Percentiles rank a stretch among this genome's conserved stretches.
phyloP scores from a whole-genome alignment of 2,888 invertebrate species.

The Drosophila paramelanica region DNA sequence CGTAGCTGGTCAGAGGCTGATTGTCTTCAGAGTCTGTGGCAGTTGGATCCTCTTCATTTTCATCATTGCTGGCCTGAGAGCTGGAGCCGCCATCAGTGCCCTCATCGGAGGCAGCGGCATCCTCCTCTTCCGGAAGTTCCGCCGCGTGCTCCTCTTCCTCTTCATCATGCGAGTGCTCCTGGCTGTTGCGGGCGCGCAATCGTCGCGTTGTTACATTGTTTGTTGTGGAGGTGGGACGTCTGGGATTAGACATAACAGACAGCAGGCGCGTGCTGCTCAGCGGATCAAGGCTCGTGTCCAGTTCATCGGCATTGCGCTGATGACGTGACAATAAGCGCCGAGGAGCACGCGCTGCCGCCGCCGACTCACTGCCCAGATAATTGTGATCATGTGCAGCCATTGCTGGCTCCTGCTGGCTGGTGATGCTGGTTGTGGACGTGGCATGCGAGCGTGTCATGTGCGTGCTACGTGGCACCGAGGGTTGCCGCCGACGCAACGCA shows the following conservation, averaged over 20 bases:
- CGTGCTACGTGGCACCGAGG: slow-evolving; percentile 54
- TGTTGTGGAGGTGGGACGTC: slow-evolving; percentile 78
- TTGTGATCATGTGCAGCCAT: slow-evolving; percentile 83
- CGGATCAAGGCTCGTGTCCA: slow-evolving; percentile 79
- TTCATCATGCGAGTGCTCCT: slow-evolving; percentile 73
- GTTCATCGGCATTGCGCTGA: slow-evolving; percentile 84
- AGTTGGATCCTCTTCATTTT: slow-evolving; percentile 67
- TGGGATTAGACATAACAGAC: slow-evolving; percentile 68
- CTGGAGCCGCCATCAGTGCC: slow-evolving; percentile 83
- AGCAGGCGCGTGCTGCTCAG: slow-evolving; percentile 68
- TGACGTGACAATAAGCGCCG: slow-evolving; percentile 84
- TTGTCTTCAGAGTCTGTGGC: slow-evolving; percentile 84
- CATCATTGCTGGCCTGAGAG: slow-evolving; percentile 50
- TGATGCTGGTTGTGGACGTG: slow-evolving; percentile 73
- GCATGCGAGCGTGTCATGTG: slow-evolving; percentile 84
- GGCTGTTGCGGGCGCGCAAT: slow-evolving; percentile 78
- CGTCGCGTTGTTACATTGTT: slow-evolving; percentile 61
- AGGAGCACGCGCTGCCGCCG: slow-evolving; percentile 74
- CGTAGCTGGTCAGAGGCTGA: slow-evolving; percentile 85
- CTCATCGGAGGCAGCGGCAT: slow-evolving; percentile 80
- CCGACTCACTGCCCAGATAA: slow-evolving; percentile 82
- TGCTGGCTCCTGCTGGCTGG: slow-evolving; percentile 45
- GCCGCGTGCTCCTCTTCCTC: slow-evolving; percentile 51
- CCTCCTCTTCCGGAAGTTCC: slow-evolving; percentile 60
- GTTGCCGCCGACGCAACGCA: slow-evolving; percentile 63